These are phyloP conservation scores for Zosterops lateralis DNA, from an alignment of 2,113 vertebrate species.

Conservation along the genomic window DNA sequence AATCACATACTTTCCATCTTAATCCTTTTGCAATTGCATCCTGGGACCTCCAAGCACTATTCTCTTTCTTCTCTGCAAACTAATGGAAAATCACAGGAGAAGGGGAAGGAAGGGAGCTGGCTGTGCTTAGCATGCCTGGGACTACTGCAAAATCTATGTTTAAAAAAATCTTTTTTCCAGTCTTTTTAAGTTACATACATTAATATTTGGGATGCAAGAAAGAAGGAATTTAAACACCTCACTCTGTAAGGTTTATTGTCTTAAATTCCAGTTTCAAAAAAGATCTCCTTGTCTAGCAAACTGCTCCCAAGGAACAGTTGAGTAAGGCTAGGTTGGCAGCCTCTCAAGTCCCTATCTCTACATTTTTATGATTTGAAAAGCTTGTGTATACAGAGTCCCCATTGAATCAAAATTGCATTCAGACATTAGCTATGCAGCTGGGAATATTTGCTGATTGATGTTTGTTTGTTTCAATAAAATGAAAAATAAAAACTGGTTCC, in stretches of 20 bases:
- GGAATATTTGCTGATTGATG: conserved; percentile 48
- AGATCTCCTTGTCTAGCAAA: conserved; percentile 21
- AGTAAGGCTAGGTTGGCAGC: conserved; percentile 45
- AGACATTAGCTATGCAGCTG: conserved; percentile 10
- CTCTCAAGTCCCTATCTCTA: conserved; percentile 40
- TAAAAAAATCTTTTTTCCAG: background rate
- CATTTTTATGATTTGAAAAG: conserved; percentile 40
- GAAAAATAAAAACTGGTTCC: conserved; percentile 34
- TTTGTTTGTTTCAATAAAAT: conserved; percentile 42
- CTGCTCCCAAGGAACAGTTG: conserved; percentile 18
- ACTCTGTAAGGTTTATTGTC: background rate
- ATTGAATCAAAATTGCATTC: conserved; percentile 37
- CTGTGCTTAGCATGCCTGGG: background rate
- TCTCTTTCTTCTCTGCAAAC: background rate
- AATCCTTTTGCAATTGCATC: background rate
- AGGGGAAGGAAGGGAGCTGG: background rate
- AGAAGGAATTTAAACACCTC: background rate
- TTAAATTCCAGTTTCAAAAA: background rate
- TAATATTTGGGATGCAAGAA: background rate
- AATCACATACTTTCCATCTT: conserved; percentile 28
- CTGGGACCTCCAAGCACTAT: background rate
- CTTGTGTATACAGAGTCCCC: conserved; percentile 31
- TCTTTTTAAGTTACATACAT: background rate
- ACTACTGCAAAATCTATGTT: background rate
- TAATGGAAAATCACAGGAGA: background rate